Conservation (phyloP, 1,140 invertebrate genomes). For the Heliconius congener region DNA sequence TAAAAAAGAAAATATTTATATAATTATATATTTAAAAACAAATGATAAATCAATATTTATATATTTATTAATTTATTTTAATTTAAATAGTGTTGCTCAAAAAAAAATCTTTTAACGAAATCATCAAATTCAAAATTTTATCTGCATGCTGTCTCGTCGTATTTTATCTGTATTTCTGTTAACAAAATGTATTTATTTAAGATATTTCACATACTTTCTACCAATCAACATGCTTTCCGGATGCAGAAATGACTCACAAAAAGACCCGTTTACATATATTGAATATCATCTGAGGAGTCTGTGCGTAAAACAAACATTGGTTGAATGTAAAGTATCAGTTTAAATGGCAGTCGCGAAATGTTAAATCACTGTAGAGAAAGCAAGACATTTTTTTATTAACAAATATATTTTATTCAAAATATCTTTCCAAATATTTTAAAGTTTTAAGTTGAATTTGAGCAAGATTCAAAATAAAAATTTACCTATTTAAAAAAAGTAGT, state of each 20-base stretch:
- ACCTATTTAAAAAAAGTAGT: too few species aligned
- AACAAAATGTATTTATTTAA: slow-evolving; percentile 1
- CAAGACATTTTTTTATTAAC: not conserved
- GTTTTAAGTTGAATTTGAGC: not conserved
- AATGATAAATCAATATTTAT: too few species aligned
- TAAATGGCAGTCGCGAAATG: not conserved
- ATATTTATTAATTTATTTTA: too few species aligned
- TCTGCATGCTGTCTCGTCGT: too few species aligned
- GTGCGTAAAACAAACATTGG: not conserved
- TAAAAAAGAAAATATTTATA: too few species aligned
- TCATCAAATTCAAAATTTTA: too few species aligned
- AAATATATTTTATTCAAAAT: not conserved
- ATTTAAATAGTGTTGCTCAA: too few species aligned
- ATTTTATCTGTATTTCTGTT: too few species aligned
- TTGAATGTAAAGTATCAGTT: slow-evolving; percentile 10
- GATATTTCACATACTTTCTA: slow-evolving; percentile 17
- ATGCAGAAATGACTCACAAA: slow-evolving; percentile 15
- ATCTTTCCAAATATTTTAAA: not conserved
- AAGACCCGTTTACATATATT: slow-evolving; percentile 15
- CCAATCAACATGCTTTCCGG: slow-evolving; percentile 14
- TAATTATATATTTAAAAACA: too few species aligned
- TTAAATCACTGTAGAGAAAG: not conserved
- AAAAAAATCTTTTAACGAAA: too few species aligned
- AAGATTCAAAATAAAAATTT: not conserved
- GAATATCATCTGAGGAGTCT: slow-evolving; percentile 18